Evolutionary conservation across 2,113 vertebrate genomes (phyloP), one percentile per base, ranked within the genome.

Genomic region (Ornithorhynchus anatinus): DNA sequence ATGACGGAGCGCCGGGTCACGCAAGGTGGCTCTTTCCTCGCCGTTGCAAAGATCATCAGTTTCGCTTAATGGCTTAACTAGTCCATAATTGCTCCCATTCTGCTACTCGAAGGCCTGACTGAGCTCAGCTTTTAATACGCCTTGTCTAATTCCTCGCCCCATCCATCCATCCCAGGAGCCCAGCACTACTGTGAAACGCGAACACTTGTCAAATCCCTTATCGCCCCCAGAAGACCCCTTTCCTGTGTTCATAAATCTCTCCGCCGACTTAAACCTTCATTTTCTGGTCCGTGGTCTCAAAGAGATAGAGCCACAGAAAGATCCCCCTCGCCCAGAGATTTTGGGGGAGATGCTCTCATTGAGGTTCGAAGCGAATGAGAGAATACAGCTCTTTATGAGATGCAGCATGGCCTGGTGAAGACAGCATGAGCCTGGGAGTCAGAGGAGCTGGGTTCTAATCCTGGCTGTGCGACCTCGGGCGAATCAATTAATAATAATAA

Each of bases 51-150:
- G 89, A 88, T 81, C 75, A 44, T 77, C 81, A 69, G 17, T 89
- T 91, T 90, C 75, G 80, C 87, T 89, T 84, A 74, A 89, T 78
- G 77, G 89, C 69, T 82, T 88, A 89, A 88, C 87, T 90, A 51
- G 88, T 85, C 77, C 86, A 81, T 92, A 92, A 92, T 91, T 89
- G 89, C 82, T 91, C 85, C 80, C 82, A 72, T 86, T 92, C 89
- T 81, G 76, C 68, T 86, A 81, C 81, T 80, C 60, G 72, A 72
- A 81, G 35, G 86, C 86, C 79, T 67, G 90, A 88, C 77, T 86
- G 84, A 89, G 84, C 90, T 83, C 78, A 88, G 89, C 88, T 91
- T 79, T 91, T 92, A 91, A 89, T 89, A 86, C 82, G 89, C 80
- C 89, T 92, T 80, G 58, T 89, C 91, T 91, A 82, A 83, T 92